A percentile compares a stretch with the other conserved stretches of the same genome.
Evolutionary conservation across 2,797 vertebrate genomes (phyloP).

Genomic region (Labroides dimidiatus): DNA sequence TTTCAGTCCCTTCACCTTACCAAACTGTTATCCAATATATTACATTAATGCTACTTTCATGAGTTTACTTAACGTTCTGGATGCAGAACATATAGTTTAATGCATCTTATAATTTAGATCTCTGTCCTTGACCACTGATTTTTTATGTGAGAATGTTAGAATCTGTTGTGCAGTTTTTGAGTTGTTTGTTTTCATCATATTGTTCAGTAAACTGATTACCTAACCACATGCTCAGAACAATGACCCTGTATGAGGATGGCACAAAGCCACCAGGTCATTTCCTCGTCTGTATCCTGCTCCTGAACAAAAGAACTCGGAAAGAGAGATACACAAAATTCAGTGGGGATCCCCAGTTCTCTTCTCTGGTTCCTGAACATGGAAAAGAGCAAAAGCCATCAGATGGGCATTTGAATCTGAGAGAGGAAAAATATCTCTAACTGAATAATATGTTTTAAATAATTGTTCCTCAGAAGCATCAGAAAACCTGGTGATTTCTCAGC

Average conservation of each 20-base stretch:
- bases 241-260: conserved; percentile 34
- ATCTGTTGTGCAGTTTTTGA: conserved; percentile 14
- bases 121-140: neutral
- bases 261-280: conserved; percentile 64
- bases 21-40: too few relatives aligned
- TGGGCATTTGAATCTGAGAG: conserved; percentile 4
- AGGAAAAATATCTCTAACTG: neutral
- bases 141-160: neutral
- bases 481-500: neutral
- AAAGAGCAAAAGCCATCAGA: conserved; percentile 34
- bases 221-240: conserved; percentile 69
- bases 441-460: neutral
- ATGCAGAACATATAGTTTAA: too few relatives aligned
- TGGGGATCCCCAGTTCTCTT: conserved; percentile 61
- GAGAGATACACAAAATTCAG: conserved; percentile 34
- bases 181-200: conserved; percentile 36
- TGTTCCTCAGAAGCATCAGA: conserved; percentile 1
- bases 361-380: conserved; percentile 55
- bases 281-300: conserved; percentile 79
- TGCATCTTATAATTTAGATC: neutral
- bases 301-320: conserved; percentile 64
- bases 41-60: too few relatives aligned
- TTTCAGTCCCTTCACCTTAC: too few relatives aligned
- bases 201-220: conserved; percentile 33
- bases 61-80: too few relatives aligned